phyloP scores from a whole-genome alignment of 2,113 vertebrate species.

The Rhagologus leucostigma region DNA sequence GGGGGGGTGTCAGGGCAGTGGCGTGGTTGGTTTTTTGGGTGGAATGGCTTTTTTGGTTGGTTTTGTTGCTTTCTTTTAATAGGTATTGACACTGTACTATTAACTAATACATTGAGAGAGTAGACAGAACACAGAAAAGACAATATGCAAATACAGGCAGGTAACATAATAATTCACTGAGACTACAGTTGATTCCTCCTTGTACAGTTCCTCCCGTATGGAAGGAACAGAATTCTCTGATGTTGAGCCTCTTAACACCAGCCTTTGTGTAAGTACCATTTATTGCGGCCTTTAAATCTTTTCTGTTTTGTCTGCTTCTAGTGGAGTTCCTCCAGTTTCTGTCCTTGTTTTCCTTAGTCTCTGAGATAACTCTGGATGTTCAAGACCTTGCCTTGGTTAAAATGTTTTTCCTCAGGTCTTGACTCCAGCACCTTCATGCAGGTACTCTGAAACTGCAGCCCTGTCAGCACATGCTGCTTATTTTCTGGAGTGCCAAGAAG shows the following conservation, averaged over 20 bases:
- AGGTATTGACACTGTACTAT: background rate
- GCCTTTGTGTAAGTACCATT: accelerated
- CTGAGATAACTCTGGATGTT: background rate
- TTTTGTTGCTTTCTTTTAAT: background rate
- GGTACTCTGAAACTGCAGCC: background rate
- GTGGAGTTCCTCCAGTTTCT: background rate
- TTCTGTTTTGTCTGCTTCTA: background rate
- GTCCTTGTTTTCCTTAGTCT: background rate
- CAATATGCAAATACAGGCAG: background rate
- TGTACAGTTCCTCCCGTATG: background rate
- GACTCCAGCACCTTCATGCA: background rate
- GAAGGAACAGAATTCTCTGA: background rate
- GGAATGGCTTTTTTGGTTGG: background rate
- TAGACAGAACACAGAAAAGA: background rate
- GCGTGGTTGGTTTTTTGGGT: accelerated
- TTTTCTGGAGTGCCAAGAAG: background rate
- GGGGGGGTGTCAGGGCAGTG: accelerated
- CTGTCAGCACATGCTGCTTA: background rate
- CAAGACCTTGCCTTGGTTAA: accelerated
- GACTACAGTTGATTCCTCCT: background rate
- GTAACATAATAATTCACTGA: background rate
- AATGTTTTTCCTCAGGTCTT: background rate
- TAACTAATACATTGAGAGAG: background rate
- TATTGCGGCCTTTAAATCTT: background rate
- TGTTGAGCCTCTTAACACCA: background rate